A percentile compares a stretch with the other conserved stretches of the same genome.
phyloP scores from a whole-genome alignment of 2,113 vertebrate genomes.

The Narcine bancroftii region DNA sequence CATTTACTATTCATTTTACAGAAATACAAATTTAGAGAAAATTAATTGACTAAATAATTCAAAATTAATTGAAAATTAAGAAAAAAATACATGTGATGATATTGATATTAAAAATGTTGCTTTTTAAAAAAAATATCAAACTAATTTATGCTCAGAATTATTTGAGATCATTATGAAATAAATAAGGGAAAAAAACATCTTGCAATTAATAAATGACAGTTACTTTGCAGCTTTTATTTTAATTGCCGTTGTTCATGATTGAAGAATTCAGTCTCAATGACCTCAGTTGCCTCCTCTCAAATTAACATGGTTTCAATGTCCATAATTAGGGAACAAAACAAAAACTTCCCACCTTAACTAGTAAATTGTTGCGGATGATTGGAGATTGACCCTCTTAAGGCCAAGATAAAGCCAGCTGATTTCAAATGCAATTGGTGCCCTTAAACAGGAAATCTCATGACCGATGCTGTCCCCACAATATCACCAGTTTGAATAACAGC shows the following conservation, averaged over 20 bases:
- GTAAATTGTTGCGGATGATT: not conserved
- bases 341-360: not conserved
- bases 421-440: not conserved
- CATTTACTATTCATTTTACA: not conserved
- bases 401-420: not conserved
- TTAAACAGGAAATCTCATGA: not conserved
- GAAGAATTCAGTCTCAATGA: not conserved
- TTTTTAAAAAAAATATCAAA: not conserved
- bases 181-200: not conserved
- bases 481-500: not conserved
- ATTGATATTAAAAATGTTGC: slow-evolving; percentile 8
- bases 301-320: not conserved
- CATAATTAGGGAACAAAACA: not conserved
- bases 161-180: not conserved
- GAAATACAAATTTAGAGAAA: not conserved
- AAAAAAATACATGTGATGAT: too few relatives aligned
- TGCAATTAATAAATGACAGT: not conserved
- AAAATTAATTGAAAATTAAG: not conserved
- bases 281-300: not conserved
- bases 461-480: not conserved
- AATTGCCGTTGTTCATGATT: not conserved
- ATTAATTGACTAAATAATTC: not conserved
- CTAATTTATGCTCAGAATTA: not conserved
- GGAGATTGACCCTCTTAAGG: not conserved
- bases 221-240: not conserved